Evolutionary conservation across 2,797 vertebrate genomes (phyloP), one percentile per base, ranked within the genome.

Genomic region (Muscicapa comitata): DNA sequence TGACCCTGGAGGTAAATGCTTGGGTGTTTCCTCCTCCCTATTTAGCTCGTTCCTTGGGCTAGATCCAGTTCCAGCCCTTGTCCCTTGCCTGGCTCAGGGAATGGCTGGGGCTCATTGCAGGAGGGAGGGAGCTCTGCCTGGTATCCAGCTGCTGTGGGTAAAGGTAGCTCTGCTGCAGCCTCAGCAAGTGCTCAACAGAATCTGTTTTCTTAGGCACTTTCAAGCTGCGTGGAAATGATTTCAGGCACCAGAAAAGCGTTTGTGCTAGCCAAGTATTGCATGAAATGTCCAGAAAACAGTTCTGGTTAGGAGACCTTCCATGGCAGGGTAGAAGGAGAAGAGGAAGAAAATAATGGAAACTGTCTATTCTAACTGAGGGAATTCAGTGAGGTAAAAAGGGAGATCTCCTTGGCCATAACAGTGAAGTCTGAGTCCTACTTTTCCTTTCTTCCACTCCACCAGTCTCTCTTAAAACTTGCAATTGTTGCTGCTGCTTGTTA

Each of bases 11-110:
- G 3, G 10, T 23, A 31, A 78, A 43, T 61, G 7, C 16, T 40
- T 57, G 10, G 17, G 17, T 3, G 9, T 45, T 73, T 76, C 14
- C 7, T 16, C 8, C 14, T 74, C 42, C 4, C 38, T 4, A 0
- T 65, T 88, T 48, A 40, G 3, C 25, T 61, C 48, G 7, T 66
- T 40, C 59, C 35, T 77, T 20, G 33, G 29, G 45, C 38, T 73
- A 47, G 47, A 43, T 29, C 62, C 2, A 2, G 4, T 68, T 73
- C 29, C 50, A 75, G 14, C 15, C 18, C 10, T 57, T 51, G n/a
- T 54, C 6, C 23, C 19, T 24, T 45, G 17, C 29, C n/a, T 47
- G 43, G 47, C 17, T 24, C 19, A 29, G 21, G 43, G 12, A 55
- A 35, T 5, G 9, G 4, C 35, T 15, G 2, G 16, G 24, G 17